Evolutionary conservation across 2,113 vertebrate genomes (phyloP).

Genomic region (Macroglossus sobrinus): DNA sequence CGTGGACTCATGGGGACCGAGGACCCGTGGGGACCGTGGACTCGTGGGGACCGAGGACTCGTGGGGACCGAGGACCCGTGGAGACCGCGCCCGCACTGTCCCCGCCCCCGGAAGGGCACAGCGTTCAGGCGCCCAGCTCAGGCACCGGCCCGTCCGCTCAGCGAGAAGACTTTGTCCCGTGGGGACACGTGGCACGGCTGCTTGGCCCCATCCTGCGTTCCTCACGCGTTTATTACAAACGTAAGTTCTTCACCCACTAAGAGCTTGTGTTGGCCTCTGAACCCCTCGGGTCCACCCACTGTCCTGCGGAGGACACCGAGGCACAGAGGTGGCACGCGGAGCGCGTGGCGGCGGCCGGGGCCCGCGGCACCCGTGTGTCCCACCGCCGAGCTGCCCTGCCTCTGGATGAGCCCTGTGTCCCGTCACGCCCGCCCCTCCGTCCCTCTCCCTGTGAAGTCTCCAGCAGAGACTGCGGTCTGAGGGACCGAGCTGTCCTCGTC

Average conservation of each 20-base stretch:
- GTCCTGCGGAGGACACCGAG: too few relatives aligned
- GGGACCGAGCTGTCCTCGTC: neutral
- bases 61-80: too few relatives aligned
- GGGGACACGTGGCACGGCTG: too few relatives aligned
- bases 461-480: neutral
- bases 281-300: too few relatives aligned
- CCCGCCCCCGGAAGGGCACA: too few relatives aligned
- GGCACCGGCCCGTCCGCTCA: too few relatives aligned
- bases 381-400: fast-evolving
- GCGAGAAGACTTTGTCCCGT: fast-evolving
- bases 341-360: fast-evolving
- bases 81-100: neutral
- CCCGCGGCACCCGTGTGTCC: too few relatives aligned
- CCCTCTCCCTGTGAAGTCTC: neutral
- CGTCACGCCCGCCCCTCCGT: fast-evolving
- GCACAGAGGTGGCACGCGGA: neutral
- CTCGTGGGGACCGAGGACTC: too few relatives aligned
- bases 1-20: too few relatives aligned
- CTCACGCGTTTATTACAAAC: neutral
- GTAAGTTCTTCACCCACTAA: neutral
- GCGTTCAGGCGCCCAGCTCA: too few relatives aligned
- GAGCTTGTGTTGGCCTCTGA: neutral
- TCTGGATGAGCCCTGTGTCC: neutral
- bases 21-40: too few relatives aligned
- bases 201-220: neutral